A percentile compares a stretch with the other conserved stretches of the same genome.
Evolutionary conservation across 2,888 invertebrate genomes (phyloP).

Genomic region (Pollenia labialis): DNA sequence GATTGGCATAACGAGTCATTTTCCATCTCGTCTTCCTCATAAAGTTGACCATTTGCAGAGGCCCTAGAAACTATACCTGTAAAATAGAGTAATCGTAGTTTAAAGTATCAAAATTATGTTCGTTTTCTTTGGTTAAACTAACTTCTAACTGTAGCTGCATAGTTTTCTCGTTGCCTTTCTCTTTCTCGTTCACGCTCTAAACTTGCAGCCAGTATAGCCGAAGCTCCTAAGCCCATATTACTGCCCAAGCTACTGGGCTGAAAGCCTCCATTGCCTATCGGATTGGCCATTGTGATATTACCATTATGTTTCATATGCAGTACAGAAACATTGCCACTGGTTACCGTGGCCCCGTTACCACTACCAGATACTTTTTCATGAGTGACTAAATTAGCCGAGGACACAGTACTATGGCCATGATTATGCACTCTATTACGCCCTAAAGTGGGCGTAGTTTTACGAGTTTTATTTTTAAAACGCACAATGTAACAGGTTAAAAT

Average conservation of each 20-base stretch:
- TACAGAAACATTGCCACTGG: conserved; percentile 80
- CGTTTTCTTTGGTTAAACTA: conserved; percentile 75
- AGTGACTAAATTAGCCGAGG: conserved; percentile 83
- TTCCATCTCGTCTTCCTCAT: conserved; percentile 84
- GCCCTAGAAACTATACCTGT: conserved; percentile 85
- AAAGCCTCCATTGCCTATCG: conserved; percentile 81
- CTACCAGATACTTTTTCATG: conserved; percentile 81
- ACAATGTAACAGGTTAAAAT: conserved; percentile 91
- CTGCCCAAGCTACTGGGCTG: conserved; percentile 85
- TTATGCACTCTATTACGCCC: conserved; percentile 83
- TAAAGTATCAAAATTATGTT: too few relatives aligned
- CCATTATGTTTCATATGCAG: conserved; percentile 81
- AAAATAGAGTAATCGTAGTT: not conserved
- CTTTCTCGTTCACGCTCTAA: conserved; percentile 84
- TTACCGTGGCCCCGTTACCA: conserved; percentile 78
- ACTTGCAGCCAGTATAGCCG: conserved; percentile 86
- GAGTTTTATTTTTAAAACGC: conserved; percentile 85
- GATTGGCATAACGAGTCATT: conserved; percentile 80
- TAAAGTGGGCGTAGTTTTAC: conserved; percentile 78
- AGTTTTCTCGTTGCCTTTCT: conserved; percentile 82
- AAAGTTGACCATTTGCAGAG: conserved; percentile 83
- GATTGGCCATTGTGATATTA: conserved; percentile 81
- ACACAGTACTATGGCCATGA: conserved; percentile 82
- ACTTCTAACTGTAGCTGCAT: conserved; percentile 87
- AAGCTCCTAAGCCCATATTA: conserved; percentile 86